Base-by-base conservation (phyloP, 2,113 vertebrate species). In the Lophochroa leadbeateri region DNA sequence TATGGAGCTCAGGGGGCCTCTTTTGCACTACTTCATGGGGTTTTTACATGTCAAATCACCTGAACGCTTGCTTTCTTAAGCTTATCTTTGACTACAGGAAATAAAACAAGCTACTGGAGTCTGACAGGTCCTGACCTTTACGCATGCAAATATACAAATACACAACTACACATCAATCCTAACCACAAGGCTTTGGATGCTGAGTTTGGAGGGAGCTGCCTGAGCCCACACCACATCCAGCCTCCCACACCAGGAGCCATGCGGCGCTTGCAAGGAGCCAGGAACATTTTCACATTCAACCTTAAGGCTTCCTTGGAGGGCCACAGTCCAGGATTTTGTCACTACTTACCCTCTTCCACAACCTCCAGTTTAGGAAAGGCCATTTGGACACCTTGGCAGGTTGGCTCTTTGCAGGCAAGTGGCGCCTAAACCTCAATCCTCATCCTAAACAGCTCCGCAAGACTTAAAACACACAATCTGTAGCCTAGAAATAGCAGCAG, bases 61-160 rank as follows among this genome's bases (percentile, higher is more conserved):
- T 9, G 10, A 88, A 50, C 41, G 41, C 17, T 82, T 85, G 6
- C 24, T 76, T 85, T 84, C 41, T 94, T 46, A 86, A 74, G 53
- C 58, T 81, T 83, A 68, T 58, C 76, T 84, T 82, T 68, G 76
- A 71, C 67, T 91, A 81, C 29, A 91, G 65, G 77, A 82, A 76
- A 88, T 35, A 70, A 90, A 93, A 57, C 39, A 61, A 82, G 78
- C 69, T 57, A 80, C 53, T n/a, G 31, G 70, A 25, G 49, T 67
- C 89, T 91, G 64, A 43, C 86, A 31, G 87, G 61, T 90, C 90
- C 94, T 57, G 69, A 91, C 64, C 81, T 82, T 81, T 79, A 53
- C 57, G 94, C 83, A 95, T 85, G 87, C 84, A 92, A 89, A 71
- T 82, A 92, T 8, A 90, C 90, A 96, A 87, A 68, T 43, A 94